Evolutionary conservation across 1,140 invertebrate genomes (phyloP).

Genomic region (Cephus cinctus): DNA sequence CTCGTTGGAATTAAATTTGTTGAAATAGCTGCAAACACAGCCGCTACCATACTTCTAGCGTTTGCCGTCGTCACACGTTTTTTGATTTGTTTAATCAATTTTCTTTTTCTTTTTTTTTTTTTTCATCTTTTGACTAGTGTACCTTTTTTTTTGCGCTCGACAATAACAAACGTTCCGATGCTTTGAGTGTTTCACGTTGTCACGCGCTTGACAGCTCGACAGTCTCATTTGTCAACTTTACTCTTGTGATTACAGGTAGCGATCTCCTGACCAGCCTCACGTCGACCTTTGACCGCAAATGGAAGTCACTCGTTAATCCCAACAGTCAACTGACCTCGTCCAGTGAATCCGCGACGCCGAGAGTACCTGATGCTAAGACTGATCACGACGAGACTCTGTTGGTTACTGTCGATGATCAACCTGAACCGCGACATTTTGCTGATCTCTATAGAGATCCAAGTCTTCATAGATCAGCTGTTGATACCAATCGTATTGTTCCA

Average conservation of each 20-base stretch:
- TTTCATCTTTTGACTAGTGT: slow-evolving; percentile 2
- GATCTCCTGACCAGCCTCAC: slow-evolving; percentile 70
- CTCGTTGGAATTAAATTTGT: slow-evolving; percentile 5
- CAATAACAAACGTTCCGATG: background rate
- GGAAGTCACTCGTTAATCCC: slow-evolving; percentile 61
- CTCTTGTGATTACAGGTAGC: slow-evolving; percentile 57
- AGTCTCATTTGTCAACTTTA: slow-evolving; percentile 7
- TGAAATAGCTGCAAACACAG: slow-evolving; percentile 2
- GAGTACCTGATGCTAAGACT: slow-evolving; percentile 17
- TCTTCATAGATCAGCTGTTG: slow-evolving; percentile 42
- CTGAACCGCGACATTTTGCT: slow-evolving; percentile 12
- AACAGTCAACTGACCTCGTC: slow-evolving; percentile 33
- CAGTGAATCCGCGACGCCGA: slow-evolving; percentile 24
- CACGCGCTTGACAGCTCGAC: slow-evolving; percentile 7
- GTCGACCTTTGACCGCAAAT: slow-evolving; percentile 73
- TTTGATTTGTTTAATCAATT: background rate
- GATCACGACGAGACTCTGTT: background rate
- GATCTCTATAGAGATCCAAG: slow-evolving; percentile 50
- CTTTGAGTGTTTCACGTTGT: slow-evolving; percentile 5
- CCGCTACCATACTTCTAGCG: slow-evolving; percentile 1
- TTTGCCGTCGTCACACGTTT: slow-evolving; percentile 1
- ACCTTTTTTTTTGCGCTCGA: slow-evolving; percentile 2
- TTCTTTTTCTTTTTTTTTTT: background rate
- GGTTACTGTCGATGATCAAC: slow-evolving; percentile 11
- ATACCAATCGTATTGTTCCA: slow-evolving; percentile 30